A percentile compares a stretch with the other conserved stretches of the same genome.
phyloP scores from a whole-genome alignment of 2,113 vertebrate species.

The Nycticebus coucang region DNA sequence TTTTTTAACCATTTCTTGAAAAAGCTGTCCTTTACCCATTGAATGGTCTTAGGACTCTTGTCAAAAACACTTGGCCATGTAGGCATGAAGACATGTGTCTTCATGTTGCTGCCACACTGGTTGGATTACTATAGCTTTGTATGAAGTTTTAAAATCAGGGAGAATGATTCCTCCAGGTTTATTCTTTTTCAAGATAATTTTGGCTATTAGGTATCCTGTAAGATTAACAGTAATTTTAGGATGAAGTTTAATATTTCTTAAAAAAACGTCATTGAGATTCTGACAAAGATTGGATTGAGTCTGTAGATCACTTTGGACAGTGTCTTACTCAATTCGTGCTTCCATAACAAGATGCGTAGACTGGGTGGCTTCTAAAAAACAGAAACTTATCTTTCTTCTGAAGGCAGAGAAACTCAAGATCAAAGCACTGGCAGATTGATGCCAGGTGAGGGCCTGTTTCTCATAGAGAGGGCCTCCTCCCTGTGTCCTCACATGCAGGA shows the following conservation, averaged over 20 bases:
- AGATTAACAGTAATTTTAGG: not conserved
- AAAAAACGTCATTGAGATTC: not conserved
- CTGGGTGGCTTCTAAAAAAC: not conserved
- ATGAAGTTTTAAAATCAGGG: not conserved
- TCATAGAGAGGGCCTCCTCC: not conserved
- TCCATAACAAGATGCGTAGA: not conserved
- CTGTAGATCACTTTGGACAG: not conserved
- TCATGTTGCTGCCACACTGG: not conserved
- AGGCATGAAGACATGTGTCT: not conserved
- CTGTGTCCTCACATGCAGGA: not conserved
- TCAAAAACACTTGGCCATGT: not conserved
- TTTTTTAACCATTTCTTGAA: not conserved
- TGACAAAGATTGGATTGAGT: too few relatives aligned
- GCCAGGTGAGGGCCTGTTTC: too few relatives aligned
- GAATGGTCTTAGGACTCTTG: not conserved
- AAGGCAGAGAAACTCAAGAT: not conserved
- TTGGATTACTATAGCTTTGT: not conserved
- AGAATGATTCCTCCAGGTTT: not conserved
- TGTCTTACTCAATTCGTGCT: not conserved
- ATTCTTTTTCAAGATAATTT: not conserved
- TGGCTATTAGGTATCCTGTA: not conserved
- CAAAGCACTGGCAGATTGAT: not conserved
- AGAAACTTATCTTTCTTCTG: not conserved
- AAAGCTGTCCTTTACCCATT: not conserved
- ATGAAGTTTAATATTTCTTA: not conserved